Evolutionary conservation across 2,888 invertebrate genomes (phyloP).

Genomic region (Drosophila subsilvestris): DNA sequence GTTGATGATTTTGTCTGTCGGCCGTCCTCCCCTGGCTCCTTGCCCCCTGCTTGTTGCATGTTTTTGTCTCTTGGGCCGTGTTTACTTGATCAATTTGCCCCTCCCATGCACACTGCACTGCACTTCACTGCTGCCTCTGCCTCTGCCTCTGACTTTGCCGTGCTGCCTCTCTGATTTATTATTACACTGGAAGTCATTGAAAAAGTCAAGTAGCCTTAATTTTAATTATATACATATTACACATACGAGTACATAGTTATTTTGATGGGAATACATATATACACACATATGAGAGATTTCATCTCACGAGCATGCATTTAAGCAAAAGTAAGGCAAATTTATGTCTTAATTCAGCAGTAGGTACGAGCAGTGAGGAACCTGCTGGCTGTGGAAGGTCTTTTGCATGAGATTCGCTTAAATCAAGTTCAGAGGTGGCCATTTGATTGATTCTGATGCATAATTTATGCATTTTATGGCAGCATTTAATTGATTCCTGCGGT

Average conservation of each 20-base stretch:
- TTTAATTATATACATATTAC: constrained; percentile 47
- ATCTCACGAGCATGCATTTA: constrained; percentile 30
- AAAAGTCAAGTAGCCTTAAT: constrained; percentile 72
- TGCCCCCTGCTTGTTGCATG: constrained; percentile 32
- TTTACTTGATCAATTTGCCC: constrained; percentile 24
- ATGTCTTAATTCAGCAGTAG: constrained; percentile 35
- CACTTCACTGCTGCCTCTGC: constrained; percentile 16
- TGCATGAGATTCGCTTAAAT: constrained; percentile 21
- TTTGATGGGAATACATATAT: neutral
- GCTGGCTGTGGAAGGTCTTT: constrained; percentile 19
- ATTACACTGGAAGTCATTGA: constrained; percentile 76
- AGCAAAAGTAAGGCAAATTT: constrained; percentile 30
- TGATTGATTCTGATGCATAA: neutral
- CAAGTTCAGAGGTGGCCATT: constrained; percentile 31
- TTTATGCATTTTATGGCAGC: neutral
- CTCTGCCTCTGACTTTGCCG: constrained; percentile 17
- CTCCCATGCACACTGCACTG: constrained; percentile 12
- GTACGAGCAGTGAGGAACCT: constrained; percentile 5
- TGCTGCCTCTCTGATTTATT: constrained; percentile 55
- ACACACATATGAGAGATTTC: neutral
- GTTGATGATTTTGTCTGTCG: constrained; percentile 33
- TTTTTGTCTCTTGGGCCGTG: constrained; percentile 30
- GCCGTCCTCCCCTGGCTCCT: neutral
- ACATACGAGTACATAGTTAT: constrained; percentile 8
- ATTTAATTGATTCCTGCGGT: constrained; percentile 4